These are phyloP conservation scores for Amorpha juglandis DNA, from an alignment of 2,888 invertebrate genomes.

Conservation along the genomic window DNA sequence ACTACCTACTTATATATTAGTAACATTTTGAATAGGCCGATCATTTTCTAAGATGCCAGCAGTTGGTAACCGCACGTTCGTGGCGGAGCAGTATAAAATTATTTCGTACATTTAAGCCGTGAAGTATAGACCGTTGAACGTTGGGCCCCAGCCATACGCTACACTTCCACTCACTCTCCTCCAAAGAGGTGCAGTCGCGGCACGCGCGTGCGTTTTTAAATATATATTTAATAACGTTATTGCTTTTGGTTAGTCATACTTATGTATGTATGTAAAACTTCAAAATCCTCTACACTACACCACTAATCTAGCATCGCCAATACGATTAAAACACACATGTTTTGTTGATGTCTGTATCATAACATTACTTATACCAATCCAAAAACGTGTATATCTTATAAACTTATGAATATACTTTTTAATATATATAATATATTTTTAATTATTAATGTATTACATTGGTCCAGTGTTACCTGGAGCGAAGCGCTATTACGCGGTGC, in stretches of 20 bases:
- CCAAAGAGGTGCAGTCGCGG: conserved; percentile 50
- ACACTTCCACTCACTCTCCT: neutral
- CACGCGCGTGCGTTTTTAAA: conserved; percentile 72
- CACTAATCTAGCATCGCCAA: conserved; percentile 80
- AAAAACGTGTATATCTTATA: conserved; percentile 78
- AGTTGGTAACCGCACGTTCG: neutral
- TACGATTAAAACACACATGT: conserved; percentile 79
- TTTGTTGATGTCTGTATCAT: conserved; percentile 66
- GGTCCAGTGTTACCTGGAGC: conserved; percentile 76
- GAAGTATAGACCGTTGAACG: neutral
- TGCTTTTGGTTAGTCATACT: conserved; percentile 80
- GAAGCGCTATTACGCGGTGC: conserved; percentile 54
- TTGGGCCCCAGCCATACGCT: conserved; percentile 5
- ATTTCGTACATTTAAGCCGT: neutral
- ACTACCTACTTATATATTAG: neutral
- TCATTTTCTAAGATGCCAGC: neutral
- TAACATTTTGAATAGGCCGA: neutral
- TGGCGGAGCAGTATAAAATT: neutral
- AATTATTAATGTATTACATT: conserved; percentile 66
- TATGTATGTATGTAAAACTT: conserved; percentile 77
- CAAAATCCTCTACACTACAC: conserved; percentile 79
- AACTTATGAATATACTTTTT: conserved; percentile 59
- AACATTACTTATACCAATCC: conserved; percentile 78
- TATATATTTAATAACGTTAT: conserved; percentile 67
- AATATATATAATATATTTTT: conserved; percentile 60